Evolutionary conservation across 2,797 vertebrate species (phyloP).

Genomic region (Crenichthys baileyi): DNA sequence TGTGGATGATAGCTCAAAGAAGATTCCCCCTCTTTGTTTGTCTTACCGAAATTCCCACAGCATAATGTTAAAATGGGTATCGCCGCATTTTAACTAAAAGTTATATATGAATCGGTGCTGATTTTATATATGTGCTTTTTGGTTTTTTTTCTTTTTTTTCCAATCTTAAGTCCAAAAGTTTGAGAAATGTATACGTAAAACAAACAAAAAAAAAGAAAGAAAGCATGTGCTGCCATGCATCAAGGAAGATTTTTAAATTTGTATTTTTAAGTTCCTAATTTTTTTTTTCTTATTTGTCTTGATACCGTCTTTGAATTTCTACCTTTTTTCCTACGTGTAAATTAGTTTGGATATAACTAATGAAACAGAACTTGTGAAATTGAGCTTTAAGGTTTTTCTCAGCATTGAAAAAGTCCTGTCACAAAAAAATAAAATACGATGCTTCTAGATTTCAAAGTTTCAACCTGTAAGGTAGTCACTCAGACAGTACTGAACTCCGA

Average conservation of each 20-base stretch:
- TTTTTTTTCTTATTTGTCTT: slow-evolving; percentile 92
- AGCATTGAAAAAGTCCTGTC: slow-evolving; percentile 84
- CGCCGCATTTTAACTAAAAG: slow-evolving; percentile 99
- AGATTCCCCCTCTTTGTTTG: slow-evolving; percentile 54
- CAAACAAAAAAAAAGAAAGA: slow-evolving; percentile 77
- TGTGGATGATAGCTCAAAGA: slow-evolving; percentile 83
- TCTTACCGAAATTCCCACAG: slow-evolving; percentile 93
- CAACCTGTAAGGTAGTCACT: slow-evolving; percentile 83
- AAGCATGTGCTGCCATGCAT: slow-evolving; percentile 96
- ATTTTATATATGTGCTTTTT: slow-evolving; percentile 99
- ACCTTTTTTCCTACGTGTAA: slow-evolving; percentile 98
- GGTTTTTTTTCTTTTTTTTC: slow-evolving; percentile 95
- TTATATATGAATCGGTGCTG: slow-evolving; percentile 99
- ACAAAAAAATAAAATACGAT: slow-evolving; percentile 70
- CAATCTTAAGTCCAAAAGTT: slow-evolving; percentile 95
- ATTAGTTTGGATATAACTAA: slow-evolving; percentile 97
- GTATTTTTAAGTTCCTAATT: slow-evolving; percentile 95
- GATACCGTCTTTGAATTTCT: slow-evolving; percentile 99
- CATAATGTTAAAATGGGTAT: slow-evolving; percentile 99
- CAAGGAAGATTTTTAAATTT: slow-evolving; percentile 99
- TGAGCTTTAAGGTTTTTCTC: slow-evolving; percentile 92
- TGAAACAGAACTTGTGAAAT: slow-evolving; percentile 88
- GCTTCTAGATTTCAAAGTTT: slow-evolving; percentile 84
- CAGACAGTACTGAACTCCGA: slow-evolving; percentile 87
- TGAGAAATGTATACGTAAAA: slow-evolving; percentile 98